These are phyloP conservation scores for Hesperophylax magnus DNA, from an alignment of 1,140 invertebrate species.

Conservation along the genomic window DNA sequence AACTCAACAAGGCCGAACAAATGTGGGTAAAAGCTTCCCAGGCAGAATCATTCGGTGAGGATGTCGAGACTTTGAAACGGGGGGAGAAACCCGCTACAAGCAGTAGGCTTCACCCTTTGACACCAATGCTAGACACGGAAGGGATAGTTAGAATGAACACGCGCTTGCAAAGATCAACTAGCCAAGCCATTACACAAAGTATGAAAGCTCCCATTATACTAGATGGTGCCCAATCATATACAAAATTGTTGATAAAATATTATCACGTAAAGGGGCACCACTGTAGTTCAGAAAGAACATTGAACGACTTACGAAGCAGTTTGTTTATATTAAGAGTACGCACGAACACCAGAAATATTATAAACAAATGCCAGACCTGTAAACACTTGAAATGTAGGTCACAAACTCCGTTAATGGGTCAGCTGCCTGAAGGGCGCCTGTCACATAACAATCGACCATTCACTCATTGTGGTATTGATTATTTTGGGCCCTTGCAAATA, in stretches of 20 bases:
- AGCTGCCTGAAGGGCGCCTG: constrained; percentile 54
- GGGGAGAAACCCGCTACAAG: background rate
- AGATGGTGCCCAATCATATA: too few species aligned
- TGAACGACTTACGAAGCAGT: background rate
- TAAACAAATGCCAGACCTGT: background rate
- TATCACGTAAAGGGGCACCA: background rate
- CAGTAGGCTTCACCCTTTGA: too few species aligned
- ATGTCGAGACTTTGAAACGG: background rate
- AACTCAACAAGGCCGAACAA: background rate
- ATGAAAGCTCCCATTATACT: too few species aligned
- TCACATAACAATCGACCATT: constrained; percentile 56
- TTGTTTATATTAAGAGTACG: background rate
- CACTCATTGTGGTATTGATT: constrained; percentile 57
- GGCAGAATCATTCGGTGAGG: background rate
- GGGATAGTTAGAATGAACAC: background rate
- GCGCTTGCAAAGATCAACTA: background rate
- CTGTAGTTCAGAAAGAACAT: background rate
- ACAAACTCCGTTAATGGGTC: constrained; percentile 45
- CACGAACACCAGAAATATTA: background rate
- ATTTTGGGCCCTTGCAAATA: constrained; percentile 60
- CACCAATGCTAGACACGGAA: background rate
- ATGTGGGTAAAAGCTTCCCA: background rate
- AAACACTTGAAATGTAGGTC: background rate
- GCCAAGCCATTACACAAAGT: too few species aligned
- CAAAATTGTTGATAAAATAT: too few species aligned